phyloP scores from a whole-genome alignment of 1,140 invertebrate species.

The Zaprionus davidi region DNA sequence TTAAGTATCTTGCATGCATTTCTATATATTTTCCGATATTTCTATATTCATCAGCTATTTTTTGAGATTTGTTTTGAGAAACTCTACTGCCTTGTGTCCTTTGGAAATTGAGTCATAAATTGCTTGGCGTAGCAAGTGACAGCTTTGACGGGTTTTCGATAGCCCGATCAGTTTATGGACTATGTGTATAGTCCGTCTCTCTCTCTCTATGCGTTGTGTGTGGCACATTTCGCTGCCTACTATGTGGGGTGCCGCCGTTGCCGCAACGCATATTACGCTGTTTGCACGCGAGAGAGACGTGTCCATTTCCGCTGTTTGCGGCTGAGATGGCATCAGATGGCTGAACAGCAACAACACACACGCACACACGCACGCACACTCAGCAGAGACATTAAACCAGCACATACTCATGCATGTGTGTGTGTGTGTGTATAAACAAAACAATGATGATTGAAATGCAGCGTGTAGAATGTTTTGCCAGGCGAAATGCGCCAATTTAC shows the following conservation, averaged over 20 bases:
- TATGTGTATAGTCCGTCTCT: not conserved
- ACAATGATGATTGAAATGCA: constrained; percentile 58
- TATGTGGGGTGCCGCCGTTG: constrained; percentile 4
- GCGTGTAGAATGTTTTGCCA: constrained; percentile 51
- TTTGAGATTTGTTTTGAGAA: not conserved
- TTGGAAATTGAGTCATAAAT: not conserved
- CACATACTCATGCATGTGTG: not conserved
- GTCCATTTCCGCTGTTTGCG: constrained; percentile 43
- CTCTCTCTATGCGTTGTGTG: not conserved
- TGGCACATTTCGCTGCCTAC: constrained; percentile 2
- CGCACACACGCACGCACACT: not conserved
- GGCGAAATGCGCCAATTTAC: constrained; percentile 55
- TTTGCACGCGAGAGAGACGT: constrained; percentile 29
- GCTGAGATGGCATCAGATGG: constrained; percentile 43
- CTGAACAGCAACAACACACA: constrained; percentile 13
- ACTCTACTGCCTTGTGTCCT: not conserved
- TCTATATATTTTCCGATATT: not conserved
- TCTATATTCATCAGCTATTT: not conserved
- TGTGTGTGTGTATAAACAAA: constrained; percentile 39
- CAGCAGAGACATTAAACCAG: constrained; percentile 28
- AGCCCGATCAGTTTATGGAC: constrained; percentile 1
- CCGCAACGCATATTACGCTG: constrained; percentile 24
- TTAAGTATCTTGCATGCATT: not conserved
- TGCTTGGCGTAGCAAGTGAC: not conserved
- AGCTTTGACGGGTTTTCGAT: constrained; percentile 4